A percentile compares a stretch with the other conserved stretches of the same genome.
These are phyloP conservation scores for Illadopsis cleaveri DNA, from an alignment of 2,113 vertebrate genomes.

Conservation along the genomic window DNA sequence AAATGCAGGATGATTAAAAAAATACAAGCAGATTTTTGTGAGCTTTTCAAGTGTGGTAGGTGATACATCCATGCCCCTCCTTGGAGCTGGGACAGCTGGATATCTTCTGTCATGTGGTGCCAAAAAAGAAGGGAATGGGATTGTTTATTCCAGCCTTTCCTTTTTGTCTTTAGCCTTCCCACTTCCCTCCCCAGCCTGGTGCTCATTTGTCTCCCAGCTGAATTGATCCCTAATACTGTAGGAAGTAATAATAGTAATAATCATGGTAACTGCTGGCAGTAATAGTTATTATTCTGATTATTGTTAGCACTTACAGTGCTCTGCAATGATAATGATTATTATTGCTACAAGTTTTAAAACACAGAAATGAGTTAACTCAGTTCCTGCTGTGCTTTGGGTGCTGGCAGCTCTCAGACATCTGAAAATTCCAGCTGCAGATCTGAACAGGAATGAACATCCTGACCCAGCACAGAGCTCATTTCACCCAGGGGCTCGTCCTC, in stretches of 20 bases:
- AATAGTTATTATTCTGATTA: constrained; percentile 31
- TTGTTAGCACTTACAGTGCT: background rate
- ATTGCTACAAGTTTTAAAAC: background rate
- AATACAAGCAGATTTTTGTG: constrained; percentile 72
- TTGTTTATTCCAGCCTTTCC: background rate
- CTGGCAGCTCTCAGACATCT: background rate
- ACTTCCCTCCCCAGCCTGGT: background rate
- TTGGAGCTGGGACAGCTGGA: constrained; percentile 26
- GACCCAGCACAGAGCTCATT: background rate
- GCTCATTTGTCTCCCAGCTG: background rate
- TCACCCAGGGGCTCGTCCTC: accelerated
- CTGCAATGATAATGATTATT: background rate
- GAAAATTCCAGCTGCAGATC: background rate
- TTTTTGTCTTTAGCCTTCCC: constrained; percentile 25
- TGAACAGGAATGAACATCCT: background rate
- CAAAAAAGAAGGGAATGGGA: background rate
- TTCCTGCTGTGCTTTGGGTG: background rate
- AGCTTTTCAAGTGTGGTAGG: constrained; percentile 57
- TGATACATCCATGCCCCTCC: constrained; percentile 53
- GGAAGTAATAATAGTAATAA: constrained; percentile 46
- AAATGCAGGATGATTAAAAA: constrained; percentile 79
- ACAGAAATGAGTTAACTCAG: background rate
- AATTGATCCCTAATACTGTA: background rate
- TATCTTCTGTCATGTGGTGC: constrained; percentile 43
- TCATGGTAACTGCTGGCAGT: background rate